Percentiles rank a stretch among this genome's conserved stretches.
Conservation (phyloP, 92 coral and sea anemone genomes). For the Actinernus sp. region DNA sequence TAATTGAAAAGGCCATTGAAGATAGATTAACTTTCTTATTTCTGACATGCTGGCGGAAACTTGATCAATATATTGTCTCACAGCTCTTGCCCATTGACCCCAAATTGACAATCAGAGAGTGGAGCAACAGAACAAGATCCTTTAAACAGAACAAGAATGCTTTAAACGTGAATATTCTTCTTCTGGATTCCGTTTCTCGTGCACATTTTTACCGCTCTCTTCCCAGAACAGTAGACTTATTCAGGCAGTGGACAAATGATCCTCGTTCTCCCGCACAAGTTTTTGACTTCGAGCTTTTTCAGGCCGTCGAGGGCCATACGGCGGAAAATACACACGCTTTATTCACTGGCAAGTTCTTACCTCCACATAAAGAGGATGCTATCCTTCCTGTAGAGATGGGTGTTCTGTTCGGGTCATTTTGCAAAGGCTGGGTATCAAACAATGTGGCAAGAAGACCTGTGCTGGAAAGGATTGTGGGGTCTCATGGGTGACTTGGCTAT, state of each 20-base stretch:
- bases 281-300: conserved; percentile 79
- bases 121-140: conserved; percentile 5
- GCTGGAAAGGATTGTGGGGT: conserved; percentile 82
- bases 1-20: conserved; percentile 21
- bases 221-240: conserved; percentile 63
- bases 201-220: conserved; percentile 88
- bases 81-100: conserved; percentile 65
- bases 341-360: conserved; percentile 65
- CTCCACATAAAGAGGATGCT: conserved; percentile 17
- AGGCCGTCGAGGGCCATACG: conserved; percentile 82
- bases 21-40: conserved; percentile 50
- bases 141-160: conserved; percentile 23
- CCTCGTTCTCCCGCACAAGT: conserved; percentile 41
- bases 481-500: conserved; percentile 54
- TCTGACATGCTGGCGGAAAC: conserved; percentile 29
- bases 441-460: conserved; percentile 81
- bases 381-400: conserved; percentile 59
- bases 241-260: conserved; percentile 27
- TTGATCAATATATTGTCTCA: not conserved
- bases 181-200: conserved; percentile 82
- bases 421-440: conserved; percentile 87
- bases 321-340: conserved; percentile 74
- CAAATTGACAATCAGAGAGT: conserved; percentile 14
- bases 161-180: conserved; percentile 75
- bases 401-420: conserved; percentile 69